Conservation (phyloP, 2,797 vertebrate genomes). For the Rhinoraja longicauda region DNA sequence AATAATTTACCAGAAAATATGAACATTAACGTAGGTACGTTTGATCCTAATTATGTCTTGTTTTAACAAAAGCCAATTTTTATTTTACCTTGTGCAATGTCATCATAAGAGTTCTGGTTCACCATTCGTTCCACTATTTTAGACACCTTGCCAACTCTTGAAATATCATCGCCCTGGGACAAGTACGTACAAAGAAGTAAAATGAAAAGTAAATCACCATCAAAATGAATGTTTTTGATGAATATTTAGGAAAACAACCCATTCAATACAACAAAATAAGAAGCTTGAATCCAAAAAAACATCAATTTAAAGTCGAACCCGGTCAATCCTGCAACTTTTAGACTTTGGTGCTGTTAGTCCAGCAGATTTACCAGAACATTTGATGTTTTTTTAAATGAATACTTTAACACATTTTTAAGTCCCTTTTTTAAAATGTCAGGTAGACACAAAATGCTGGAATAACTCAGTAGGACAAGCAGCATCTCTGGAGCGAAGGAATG, state of each 20-base stretch:
- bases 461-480: too few species aligned
- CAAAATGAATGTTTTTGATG: background rate
- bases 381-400: too few species aligned
- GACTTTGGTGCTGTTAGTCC: background rate
- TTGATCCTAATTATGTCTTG: background rate
- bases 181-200: slow-evolving; percentile 42
- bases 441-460: too few species aligned
- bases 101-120: slow-evolving; percentile 80
- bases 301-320: background rate
- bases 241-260: background rate
- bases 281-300: background rate
- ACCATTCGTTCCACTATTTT: slow-evolving; percentile 86
- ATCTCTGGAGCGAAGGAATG: too few species aligned
- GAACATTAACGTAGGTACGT: background rate
- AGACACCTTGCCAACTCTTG: slow-evolving; percentile 60
- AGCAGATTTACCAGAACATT: too few species aligned
- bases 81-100: slow-evolving; percentile 74
- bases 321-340: too few species aligned
- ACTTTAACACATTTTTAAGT: too few species aligned
- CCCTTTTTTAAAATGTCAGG: too few species aligned
- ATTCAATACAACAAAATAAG: background rate
- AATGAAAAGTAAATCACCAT: slow-evolving; percentile 26
- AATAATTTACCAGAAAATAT: background rate
- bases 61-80: background rate
- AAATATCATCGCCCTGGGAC: slow-evolving; percentile 65